Evolutionary conservation across 2,888 invertebrate species (phyloP).

Genomic region (Campoplex nolae): DNA sequence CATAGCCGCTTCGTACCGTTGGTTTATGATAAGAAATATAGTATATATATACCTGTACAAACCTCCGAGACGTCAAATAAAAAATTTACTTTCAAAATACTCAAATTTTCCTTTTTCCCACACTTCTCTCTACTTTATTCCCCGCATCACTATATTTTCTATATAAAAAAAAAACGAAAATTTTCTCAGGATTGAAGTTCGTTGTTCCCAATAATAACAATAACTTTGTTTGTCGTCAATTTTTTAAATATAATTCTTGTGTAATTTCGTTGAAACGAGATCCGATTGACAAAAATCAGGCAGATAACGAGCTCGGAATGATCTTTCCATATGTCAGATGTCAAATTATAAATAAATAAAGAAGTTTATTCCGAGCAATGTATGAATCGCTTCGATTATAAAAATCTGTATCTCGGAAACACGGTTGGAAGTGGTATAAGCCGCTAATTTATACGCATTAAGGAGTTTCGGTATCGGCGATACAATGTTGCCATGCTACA

Average conservation of each 20-base stretch:
- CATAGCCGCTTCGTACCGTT: slow-evolving; percentile 32
- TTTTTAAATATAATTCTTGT: not conserved
- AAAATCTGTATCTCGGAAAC: too few relatives aligned
- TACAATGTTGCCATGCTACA: too few relatives aligned
- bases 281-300: too few relatives aligned
- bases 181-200: not conserved
- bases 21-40: slow-evolving; percentile 59
- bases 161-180: not conserved
- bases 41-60: slow-evolving; percentile 10
- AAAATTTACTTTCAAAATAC: not conserved
- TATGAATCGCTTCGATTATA: too few relatives aligned
- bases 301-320: too few relatives aligned
- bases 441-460: too few relatives aligned
- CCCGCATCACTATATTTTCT: too few relatives aligned
- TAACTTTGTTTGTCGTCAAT: not conserved
- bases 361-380: not conserved
- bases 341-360: too few relatives aligned
- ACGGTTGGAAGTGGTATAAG: too few relatives aligned
- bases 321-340: too few relatives aligned
- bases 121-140: not conserved
- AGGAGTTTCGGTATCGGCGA: too few relatives aligned
- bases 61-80: slow-evolving; percentile 16
- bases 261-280: too few relatives aligned
- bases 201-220: not conserved
- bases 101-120: not conserved